Percentiles rank a stretch among this genome's conserved stretches.
Conservation (phyloP, 2,113 vertebrate species). For the Xiphophorus hellerii region DNA sequence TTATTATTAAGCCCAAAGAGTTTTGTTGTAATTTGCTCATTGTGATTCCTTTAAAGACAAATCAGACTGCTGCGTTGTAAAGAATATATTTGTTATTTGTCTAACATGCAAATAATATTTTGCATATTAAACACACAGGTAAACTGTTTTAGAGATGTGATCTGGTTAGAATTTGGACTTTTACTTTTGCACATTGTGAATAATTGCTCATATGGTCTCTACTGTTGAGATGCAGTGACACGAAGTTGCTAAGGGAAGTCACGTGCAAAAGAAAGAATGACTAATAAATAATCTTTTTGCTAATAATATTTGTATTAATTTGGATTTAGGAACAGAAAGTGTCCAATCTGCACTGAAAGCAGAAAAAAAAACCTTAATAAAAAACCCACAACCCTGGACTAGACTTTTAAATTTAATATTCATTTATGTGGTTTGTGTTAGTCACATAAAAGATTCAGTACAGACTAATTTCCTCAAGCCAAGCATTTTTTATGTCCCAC, state of each 20-base stretch:
- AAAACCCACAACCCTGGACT: not conserved
- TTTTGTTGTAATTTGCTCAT: too few relatives aligned
- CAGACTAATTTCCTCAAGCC: not conserved
- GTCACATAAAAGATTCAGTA: not conserved
- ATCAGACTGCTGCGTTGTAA: too few relatives aligned
- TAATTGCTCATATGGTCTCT: too few relatives aligned
- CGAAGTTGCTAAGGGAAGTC: rapidly evolving
- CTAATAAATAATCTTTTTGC: not conserved
- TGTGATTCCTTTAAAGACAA: too few relatives aligned
- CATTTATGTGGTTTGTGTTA: not conserved
- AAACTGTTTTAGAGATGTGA: too few relatives aligned
- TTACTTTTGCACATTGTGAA: too few relatives aligned
- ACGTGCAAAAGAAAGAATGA: not conserved
- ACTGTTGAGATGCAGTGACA: not conserved
- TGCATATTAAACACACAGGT: too few relatives aligned
- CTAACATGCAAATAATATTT: too few relatives aligned
- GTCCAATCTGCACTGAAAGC: not conserved
- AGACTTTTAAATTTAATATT: not conserved
- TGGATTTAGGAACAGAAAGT: slow-evolving; percentile 11
- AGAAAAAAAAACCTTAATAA: not conserved
- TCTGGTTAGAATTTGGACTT: too few relatives aligned
- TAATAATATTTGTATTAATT: not conserved
- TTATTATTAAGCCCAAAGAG: too few relatives aligned
- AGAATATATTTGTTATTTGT: too few relatives aligned
- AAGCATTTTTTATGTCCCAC: not conserved